phyloP scores from a whole-genome alignment of 1,140 invertebrate species.

The Caenorhabditis inopinata region DNA sequence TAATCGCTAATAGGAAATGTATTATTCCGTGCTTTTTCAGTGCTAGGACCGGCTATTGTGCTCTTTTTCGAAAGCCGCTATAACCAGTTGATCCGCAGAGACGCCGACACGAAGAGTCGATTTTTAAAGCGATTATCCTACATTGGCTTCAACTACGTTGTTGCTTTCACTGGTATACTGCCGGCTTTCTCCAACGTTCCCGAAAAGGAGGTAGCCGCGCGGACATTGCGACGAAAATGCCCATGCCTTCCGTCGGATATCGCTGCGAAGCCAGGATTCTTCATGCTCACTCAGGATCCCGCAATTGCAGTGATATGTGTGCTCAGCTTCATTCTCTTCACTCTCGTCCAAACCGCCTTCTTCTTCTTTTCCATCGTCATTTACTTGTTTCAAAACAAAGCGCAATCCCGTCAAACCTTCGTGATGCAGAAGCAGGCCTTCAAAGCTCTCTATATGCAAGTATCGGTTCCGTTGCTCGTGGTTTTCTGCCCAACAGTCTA shows the following conservation, averaged over 20 bases:
- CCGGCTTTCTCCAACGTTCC: not conserved
- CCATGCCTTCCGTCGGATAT: not conserved
- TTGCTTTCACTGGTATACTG: not conserved
- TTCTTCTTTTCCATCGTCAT: not conserved
- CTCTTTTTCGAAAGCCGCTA: not conserved
- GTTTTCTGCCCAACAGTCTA: not conserved
- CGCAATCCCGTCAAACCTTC: not conserved
- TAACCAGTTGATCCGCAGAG: not conserved
- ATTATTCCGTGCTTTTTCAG: not conserved
- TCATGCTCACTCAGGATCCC: not conserved
- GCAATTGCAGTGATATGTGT: not conserved
- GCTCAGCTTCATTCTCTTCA: not conserved
- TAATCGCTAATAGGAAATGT: no score
- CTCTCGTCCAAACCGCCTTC: not conserved
- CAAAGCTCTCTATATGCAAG: not conserved
- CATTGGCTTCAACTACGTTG: not conserved
- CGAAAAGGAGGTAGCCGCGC: not conserved
- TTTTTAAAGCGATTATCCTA: not conserved
- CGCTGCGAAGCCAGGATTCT: not conserved
- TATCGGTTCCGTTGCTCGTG: not conserved
- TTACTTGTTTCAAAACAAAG: not conserved
- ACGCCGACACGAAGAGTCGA: not conserved
- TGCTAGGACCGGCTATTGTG: not conserved
- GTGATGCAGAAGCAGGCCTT: not conserved
- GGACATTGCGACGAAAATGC: not conserved